A percentile compares a stretch with the other conserved stretches of the same genome.
Conservation (phyloP, 64 coral and sea anemone genomes). For the Dendrophyllia cribrosa region DNA sequence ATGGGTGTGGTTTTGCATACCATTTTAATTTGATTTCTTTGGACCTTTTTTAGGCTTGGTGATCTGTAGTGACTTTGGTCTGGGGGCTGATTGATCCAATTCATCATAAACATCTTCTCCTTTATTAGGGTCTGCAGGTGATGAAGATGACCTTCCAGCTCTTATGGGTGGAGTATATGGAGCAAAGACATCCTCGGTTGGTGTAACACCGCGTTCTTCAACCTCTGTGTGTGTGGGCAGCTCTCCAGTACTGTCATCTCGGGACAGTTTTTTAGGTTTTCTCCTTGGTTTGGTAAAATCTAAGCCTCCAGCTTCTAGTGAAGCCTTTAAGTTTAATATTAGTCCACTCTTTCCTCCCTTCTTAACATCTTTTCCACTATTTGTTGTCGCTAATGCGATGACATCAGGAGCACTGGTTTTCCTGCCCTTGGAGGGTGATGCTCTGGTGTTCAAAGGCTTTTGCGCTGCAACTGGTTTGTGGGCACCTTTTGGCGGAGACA, state of each 20-base stretch:
- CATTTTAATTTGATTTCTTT: neutral
- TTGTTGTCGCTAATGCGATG: neutral
- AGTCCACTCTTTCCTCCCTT: slow-evolving; percentile 35
- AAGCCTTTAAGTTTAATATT: slow-evolving; percentile 82
- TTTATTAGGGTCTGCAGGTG: slow-evolving; percentile 17
- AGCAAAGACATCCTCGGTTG: neutral
- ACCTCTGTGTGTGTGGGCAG: slow-evolving; percentile 56
- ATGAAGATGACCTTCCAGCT: slow-evolving; percentile 56
- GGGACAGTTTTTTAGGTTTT: slow-evolving; percentile 36
- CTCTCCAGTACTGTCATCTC: slow-evolving; percentile 48
- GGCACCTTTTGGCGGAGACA: slow-evolving; percentile 14
- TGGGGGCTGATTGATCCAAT: slow-evolving; percentile 24
- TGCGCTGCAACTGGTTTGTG: slow-evolving; percentile 7
- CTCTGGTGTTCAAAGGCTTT: neutral
- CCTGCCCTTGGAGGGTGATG: slow-evolving; percentile 9
- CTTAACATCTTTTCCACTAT: neutral
- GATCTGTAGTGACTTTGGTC: slow-evolving; percentile 57
- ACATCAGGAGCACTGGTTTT: slow-evolving; percentile 72
- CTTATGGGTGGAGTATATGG: slow-evolving; percentile 2
- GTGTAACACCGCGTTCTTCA: slow-evolving; percentile 17
- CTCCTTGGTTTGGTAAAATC: slow-evolving; percentile 64
- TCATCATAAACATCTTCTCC: slow-evolving; percentile 83
- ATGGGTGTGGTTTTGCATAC: no score
- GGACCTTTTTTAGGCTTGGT: slow-evolving; percentile 45
- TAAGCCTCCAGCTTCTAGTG: slow-evolving; percentile 82